These are phyloP conservation scores for Nemoura dubitans DNA, from an alignment of 2,888 invertebrate genomes.

Conservation along the genomic window DNA sequence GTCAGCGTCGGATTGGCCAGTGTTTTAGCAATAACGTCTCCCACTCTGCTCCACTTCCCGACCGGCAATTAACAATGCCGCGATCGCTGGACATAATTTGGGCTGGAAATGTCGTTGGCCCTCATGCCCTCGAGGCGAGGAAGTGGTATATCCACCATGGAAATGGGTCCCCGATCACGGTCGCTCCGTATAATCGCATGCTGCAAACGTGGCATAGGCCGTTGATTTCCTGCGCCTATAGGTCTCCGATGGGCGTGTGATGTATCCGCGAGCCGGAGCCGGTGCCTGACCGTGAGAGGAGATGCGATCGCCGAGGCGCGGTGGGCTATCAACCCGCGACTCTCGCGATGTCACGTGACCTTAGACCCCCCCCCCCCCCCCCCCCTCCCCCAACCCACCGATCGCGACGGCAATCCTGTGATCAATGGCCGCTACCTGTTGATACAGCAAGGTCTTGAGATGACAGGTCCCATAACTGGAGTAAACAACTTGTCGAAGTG, in stretches of 20 bases:
- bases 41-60: not conserved
- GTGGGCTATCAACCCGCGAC: constrained; percentile 16
- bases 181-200: not conserved
- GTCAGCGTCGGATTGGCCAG: not conserved
- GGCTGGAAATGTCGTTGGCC: constrained; percentile 19
- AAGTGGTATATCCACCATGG: constrained; percentile 1
- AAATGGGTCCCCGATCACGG: constrained; percentile 1
- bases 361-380: not conserved
- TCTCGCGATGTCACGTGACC: not conserved
- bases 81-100: not conserved
- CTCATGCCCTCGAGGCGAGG: not conserved
- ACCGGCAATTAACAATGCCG: not conserved
- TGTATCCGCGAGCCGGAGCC: not conserved
- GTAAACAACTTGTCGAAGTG: not conserved
- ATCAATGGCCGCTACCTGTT: not conserved
- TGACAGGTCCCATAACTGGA: not conserved
- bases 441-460: not conserved
- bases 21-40: not conserved
- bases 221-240: not conserved
- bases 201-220: not conserved
- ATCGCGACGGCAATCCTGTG: not conserved
- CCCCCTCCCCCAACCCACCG: not conserved
- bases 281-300: not conserved
- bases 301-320: not conserved
- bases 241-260: not conserved